Evolutionary conservation across 2,797 vertebrate genomes (phyloP), one percentile per base, ranked within the genome.

Genomic region (Micropoecilia bifurca): DNA sequence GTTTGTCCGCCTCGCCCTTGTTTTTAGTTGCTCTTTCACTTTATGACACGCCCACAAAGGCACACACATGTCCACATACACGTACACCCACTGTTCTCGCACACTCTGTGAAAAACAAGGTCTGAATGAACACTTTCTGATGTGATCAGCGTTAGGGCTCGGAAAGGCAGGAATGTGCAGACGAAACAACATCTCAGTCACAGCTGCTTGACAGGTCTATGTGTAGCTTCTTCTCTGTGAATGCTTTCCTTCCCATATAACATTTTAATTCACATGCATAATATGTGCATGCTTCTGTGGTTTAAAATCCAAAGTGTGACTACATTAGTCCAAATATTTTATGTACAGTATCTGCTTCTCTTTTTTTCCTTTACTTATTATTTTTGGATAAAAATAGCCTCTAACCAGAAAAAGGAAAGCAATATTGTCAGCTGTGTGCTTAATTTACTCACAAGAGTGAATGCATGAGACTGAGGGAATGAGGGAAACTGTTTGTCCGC

Each of bases 401-500:
- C 28, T 39, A 45, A 73, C 85, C 75, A 77, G 46, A 46, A 73
- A 41, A n/a, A 68, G 74, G 30, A 79, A 84, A 73, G 71, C 80
- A 43, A 79, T 74, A 53, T 79, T 83, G 77, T 83, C 46, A 77
- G 33, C 7, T 0, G 57, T 79, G 69, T 71, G 46, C 74, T 20
- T 74, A 25, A 79, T 10, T 71, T 72, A 45, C 78, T 86, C 43
- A 63, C 71, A 76, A 80, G 68, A 80, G 74, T 72, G 82, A 76
- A 83, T 73, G 82, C 74, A n/a, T 48, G 71, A 28, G 63, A 48
- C 55, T 68, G 6, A 71, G 66, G 73, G 76, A 87, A 85, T 57
- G 81, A 43, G 68, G 25, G 83, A 69, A 36, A 76, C 82, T 88
- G 83, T 90, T 85, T 85, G 41, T 81, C 76, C 59, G 39, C 83